Evolutionary conservation across 37 sponge, comb jelly and placozoan species (phyloP), one percentile per base, ranked within the genome.

Genomic region (Bolinopsis microptera): DNA sequence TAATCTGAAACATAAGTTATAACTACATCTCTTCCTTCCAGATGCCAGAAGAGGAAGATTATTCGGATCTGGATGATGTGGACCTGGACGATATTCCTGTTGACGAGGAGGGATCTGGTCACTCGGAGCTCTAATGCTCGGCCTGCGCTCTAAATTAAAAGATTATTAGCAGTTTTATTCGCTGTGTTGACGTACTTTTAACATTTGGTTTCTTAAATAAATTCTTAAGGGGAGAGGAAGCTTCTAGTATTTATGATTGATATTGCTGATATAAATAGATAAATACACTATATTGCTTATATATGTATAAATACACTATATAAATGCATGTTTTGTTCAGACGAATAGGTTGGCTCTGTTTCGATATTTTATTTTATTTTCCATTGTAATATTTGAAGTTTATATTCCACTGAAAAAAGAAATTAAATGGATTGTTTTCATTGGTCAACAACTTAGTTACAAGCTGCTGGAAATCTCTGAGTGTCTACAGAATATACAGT

Each of bases 21-120:
- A 1, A 30, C 21, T 72, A 68, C 9, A 77, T 0, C 92, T 32
- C 40, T 28, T 39, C 93, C 2, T n/a, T 61, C 21, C 93, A 97
- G 97, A 69, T 97, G 23, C 98, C 98, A 33, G 95, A 92, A 1
- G 95, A 94, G n/a, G 97, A 96, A 3, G 96, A 96, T 61, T 96
- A 96, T 76, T 92, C 77, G 61, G 98, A 97, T 75, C 93, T 97
- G 22, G 93, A 95, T 37, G 98, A 97, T 35, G 94, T 96, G 34
- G 96, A 95, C 61, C 95, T 96, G 94, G 98, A 97, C 80, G 80
- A 77, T 5, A 16, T 77, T 77, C 61, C 61, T 13, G 61, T 48
- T 13, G 61, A 48, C 9, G 13, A 48, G 9, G n/a, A n/a, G n/a
- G n/a, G n/a, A n/a, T n/a, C n/a, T n/a, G 61, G 9, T 18, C 61